Evolutionary conservation across 2,888 invertebrate genomes (phyloP).

Genomic region (Pandemis heparana): DNA sequence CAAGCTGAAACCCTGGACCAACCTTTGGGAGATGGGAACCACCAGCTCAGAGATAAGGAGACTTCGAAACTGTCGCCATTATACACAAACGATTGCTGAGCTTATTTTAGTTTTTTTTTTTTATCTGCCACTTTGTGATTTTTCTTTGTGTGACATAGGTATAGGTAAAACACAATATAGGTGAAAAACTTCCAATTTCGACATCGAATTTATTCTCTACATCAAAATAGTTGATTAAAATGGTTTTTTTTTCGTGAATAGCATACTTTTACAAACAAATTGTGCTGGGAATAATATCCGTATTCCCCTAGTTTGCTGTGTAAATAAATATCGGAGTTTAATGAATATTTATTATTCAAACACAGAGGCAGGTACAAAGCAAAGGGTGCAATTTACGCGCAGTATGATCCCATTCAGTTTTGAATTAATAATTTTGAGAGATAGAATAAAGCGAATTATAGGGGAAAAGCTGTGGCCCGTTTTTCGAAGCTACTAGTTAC

Average conservation of each 20-base stretch:
- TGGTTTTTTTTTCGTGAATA: neutral
- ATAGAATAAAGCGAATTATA: neutral
- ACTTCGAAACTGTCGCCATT: neutral
- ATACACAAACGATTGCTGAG: no score
- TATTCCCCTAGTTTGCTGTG: neutral
- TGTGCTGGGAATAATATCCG: neutral
- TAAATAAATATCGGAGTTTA: neutral
- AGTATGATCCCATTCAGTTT: neutral
- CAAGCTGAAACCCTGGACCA: slow-evolving; percentile 53
- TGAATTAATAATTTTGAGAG: neutral
- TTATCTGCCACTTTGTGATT: no score
- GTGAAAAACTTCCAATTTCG: neutral
- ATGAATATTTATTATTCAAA: neutral
- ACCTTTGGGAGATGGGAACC: neutral
- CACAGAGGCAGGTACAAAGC: neutral
- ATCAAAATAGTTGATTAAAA: slow-evolving; percentile 1
- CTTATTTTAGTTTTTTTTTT: neutral
- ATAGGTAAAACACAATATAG: no score
- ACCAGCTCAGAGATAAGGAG: slow-evolving; percentile 22
- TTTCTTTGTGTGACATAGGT: no score
- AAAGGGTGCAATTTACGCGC: neutral
- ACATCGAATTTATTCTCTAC: neutral
- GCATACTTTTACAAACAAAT: neutral
- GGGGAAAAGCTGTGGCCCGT: no score
- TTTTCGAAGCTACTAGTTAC: no score